Percentiles rank a stretch among this genome's conserved stretches.
Evolutionary conservation across 2,888 invertebrate species (phyloP).

Genomic region (Heliconius charithonia): DNA sequence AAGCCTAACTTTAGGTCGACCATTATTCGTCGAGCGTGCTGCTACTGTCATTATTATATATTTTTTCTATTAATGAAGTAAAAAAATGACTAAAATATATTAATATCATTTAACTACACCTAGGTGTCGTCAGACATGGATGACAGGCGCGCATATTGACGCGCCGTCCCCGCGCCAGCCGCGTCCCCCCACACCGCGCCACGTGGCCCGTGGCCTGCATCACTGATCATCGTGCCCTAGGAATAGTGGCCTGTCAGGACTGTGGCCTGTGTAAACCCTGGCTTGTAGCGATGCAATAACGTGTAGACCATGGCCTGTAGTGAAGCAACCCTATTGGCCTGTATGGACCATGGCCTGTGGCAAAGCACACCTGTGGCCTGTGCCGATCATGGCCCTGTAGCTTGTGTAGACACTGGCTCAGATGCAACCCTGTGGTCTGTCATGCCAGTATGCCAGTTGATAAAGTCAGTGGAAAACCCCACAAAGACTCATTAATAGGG

Average conservation of each 20-base stretch:
- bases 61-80: too few relatives aligned
- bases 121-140: conserved; percentile 77
- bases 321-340: too few relatives aligned
- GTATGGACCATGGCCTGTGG: background rate
- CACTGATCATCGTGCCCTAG: background rate
- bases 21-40: too few relatives aligned
- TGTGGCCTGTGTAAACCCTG: background rate
- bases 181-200: conserved; percentile 31
- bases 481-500: background rate
- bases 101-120: conserved; percentile 31
- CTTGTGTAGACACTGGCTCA: background rate
- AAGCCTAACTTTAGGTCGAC: too few relatives aligned
- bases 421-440: background rate
- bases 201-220: background rate
- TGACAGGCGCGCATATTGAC: conserved; percentile 80
- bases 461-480: background rate
- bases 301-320: background rate
- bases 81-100: background rate
- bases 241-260: background rate
- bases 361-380: background rate
- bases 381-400: background rate
- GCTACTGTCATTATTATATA: too few relatives aligned
- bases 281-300: too few relatives aligned
- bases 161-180: conserved; percentile 50
- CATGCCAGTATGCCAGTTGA: background rate